Evolutionary conservation across 1,140 invertebrate genomes (phyloP).

Genomic region (Eurosta solidaginis): DNA sequence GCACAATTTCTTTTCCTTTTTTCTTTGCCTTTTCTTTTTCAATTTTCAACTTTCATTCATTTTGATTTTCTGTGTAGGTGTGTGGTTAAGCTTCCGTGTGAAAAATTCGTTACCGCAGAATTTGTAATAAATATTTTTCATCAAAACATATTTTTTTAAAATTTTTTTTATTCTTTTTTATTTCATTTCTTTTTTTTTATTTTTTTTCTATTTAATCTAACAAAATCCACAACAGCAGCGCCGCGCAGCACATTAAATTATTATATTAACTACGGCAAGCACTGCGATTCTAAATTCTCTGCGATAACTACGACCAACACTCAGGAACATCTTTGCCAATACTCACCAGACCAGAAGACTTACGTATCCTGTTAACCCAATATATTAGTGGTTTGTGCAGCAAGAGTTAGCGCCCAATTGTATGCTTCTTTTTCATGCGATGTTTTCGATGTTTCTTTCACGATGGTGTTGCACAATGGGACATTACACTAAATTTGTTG

Average conservation of each 20-base stretch:
- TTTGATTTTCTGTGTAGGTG: background rate
- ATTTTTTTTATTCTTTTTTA: too few species aligned
- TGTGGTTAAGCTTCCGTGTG: background rate
- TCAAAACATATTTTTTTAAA: background rate
- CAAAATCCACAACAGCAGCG: constrained; percentile 35
- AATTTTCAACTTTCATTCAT: constrained; percentile 18
- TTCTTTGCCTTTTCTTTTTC: background rate
- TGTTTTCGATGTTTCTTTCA: constrained; percentile 3
- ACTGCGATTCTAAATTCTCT: constrained; percentile 2
- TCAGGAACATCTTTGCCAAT: constrained; percentile 35
- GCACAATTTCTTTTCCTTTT: background rate
- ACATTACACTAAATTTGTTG: too few species aligned
- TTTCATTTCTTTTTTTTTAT: background rate
- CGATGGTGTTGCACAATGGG: too few species aligned
- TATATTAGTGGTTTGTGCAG: background rate
- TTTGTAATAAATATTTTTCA: background rate
- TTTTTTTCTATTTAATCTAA: constrained; percentile 22
- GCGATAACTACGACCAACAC: constrained; percentile 34
- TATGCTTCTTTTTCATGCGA: too few species aligned
- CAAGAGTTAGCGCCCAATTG: background rate
- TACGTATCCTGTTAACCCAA: constrained; percentile 11
- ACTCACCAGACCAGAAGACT: constrained; percentile 31
- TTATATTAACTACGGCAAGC: constrained; percentile 30
- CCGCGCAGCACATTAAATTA: constrained; percentile 31
- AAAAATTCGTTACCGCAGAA: background rate